A percentile compares a stretch with the other conserved stretches of the same genome.
Evolutionary conservation across 2,888 invertebrate genomes (phyloP).

Genomic region (Diaperis boleti): DNA sequence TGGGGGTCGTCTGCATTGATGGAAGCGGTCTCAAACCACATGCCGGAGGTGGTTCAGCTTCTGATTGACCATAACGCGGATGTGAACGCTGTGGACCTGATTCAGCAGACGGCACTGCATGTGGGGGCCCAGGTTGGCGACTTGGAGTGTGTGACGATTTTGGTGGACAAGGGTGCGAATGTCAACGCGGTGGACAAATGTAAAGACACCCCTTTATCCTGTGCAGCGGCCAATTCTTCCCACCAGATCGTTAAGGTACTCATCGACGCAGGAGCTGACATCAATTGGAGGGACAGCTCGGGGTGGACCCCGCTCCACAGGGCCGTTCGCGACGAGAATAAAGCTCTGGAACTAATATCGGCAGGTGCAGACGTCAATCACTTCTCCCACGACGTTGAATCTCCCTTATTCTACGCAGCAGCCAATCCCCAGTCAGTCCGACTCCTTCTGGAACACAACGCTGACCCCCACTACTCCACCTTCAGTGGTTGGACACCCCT

Average conservation of each 20-base stretch:
- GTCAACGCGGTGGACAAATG: not conserved
- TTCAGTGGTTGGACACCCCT: constrained; percentile 16
- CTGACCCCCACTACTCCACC: not conserved
- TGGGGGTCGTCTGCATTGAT: not conserved
- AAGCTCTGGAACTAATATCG: not conserved
- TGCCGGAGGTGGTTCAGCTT: not conserved
- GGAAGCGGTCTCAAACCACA: not conserved
- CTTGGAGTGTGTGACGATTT: not conserved
- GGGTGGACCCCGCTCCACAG: constrained; percentile 3
- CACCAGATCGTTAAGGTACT: constrained; percentile 1
- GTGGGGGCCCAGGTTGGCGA: not conserved
- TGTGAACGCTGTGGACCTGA: constrained; percentile 1
- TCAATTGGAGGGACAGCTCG: not conserved
- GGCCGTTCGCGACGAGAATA: not conserved
- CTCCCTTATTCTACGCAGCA: constrained; percentile 1
- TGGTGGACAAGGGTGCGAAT: not conserved
- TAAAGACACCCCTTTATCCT: constrained; percentile 8
- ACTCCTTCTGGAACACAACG: not conserved
- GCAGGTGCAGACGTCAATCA: not conserved
- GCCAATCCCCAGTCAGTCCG: not conserved
- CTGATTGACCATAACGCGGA: not conserved
- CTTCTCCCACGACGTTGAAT: constrained; percentile 4
- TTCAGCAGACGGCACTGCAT: constrained; percentile 5
- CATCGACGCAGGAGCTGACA: not conserved
- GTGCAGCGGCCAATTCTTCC: not conserved